phyloP scores from a whole-genome alignment of 2,113 vertebrate species.

The Ictalurus punctatus region DNA sequence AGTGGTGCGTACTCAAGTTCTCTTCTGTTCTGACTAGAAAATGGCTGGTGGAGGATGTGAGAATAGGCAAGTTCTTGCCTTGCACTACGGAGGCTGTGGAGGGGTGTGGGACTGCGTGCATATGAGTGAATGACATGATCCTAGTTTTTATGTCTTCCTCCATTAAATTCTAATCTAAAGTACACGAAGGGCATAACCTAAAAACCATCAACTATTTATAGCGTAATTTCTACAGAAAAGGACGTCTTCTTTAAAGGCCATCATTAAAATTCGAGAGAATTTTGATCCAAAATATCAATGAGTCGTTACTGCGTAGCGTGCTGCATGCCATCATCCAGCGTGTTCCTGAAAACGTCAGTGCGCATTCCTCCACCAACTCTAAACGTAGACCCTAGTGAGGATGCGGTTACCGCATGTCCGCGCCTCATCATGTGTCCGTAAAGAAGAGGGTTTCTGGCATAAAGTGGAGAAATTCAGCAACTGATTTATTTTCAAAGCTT shows the following conservation, averaged over 20 bases:
- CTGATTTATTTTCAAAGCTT: too few species aligned
- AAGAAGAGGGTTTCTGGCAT: not conserved
- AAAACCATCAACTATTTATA: not conserved
- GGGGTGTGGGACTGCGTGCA: not conserved
- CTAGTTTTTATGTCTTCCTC: not conserved
- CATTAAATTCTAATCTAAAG: not conserved
- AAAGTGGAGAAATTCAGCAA: not conserved
- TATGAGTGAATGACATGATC: not conserved
- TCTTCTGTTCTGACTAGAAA: constrained; percentile 10
- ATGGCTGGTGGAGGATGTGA: constrained; percentile 12
- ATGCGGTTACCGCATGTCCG: not conserved
- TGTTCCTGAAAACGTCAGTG: not conserved
- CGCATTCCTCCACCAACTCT: not conserved
- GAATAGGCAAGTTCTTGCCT: not conserved
- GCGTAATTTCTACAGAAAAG: not conserved
- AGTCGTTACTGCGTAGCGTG: not conserved
- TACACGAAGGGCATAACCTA: not conserved
- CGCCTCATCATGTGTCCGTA: not conserved
- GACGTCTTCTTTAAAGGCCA: not conserved
- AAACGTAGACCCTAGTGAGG: not conserved
- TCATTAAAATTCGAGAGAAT: not conserved
- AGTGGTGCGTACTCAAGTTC: constrained; percentile 78
- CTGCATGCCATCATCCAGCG: not conserved
- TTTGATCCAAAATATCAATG: not conserved
- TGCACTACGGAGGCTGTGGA: not conserved